Conservation (phyloP, 1,140 invertebrate species). For the Heliconius himera region DNA sequence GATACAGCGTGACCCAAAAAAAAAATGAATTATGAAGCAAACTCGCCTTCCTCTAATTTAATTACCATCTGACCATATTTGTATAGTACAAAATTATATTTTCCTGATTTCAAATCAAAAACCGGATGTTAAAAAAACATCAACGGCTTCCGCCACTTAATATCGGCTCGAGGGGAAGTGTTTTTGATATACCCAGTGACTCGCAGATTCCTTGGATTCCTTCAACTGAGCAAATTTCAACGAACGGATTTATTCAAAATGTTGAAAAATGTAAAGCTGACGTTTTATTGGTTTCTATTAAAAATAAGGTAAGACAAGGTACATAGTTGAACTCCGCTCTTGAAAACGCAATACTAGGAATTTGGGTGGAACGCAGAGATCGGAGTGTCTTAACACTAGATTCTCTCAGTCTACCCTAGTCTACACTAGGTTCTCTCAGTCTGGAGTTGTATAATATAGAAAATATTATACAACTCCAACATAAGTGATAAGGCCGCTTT, state of each 20-base stretch:
- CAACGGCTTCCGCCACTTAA: not conserved
- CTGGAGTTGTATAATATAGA: too few species aligned
- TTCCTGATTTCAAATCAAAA: conserved; percentile 9
- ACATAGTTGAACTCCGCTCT: too few species aligned
- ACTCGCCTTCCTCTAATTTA: too few species aligned
- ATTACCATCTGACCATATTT: not conserved
- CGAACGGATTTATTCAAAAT: conserved; percentile 21
- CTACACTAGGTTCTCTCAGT: too few species aligned
- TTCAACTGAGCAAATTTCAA: conserved; percentile 17
- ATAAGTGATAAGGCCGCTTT: too few species aligned
- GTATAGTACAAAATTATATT: conserved; percentile 7
- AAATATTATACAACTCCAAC: too few species aligned
- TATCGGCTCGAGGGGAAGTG: not conserved
- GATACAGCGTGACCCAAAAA: too few species aligned
- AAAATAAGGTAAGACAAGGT: not conserved
- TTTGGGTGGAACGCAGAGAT: too few species aligned
- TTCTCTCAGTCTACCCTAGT: too few species aligned
- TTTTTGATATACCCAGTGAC: conserved; percentile 24
- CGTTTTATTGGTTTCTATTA: not conserved
- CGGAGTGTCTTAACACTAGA: too few species aligned
- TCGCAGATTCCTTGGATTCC: conserved; percentile 15
- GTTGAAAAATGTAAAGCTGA: not conserved
- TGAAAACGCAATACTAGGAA: too few species aligned
- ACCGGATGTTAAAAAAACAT: conserved; percentile 18
- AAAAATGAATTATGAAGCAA: too few species aligned